Base-by-base conservation (phyloP, 1,140 invertebrate species). In the Lepidurus couesii region DNA sequence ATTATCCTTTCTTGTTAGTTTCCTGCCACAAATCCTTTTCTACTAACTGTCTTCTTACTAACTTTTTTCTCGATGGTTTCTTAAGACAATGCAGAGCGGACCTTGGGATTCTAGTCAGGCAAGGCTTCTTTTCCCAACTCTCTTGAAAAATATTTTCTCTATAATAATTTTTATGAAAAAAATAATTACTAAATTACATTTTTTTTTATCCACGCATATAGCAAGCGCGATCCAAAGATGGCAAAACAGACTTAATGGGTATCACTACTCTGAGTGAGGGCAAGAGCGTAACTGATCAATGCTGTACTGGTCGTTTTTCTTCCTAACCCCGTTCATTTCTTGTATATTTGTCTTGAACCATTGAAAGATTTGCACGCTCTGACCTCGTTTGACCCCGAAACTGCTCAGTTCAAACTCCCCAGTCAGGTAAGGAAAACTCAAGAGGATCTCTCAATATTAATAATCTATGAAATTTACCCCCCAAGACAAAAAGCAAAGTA, bases 141-240 rank as follows among this genome's bases (percentile, higher is more conserved):
- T 24, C 45, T 42, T n/a, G 9, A 21, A 74, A 45, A n/a, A 5
- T 34, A 1, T 77, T 16, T 75, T 79, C 9, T 53, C 75, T 73
- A 76, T 43, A 9, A 42, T 43, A 43, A 34, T 16, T 16, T 42
- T 75, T 75, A 47, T 73, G 1, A 13, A 26, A 79, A 76, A 75
- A 79, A 73, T 42, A 9, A 16, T 24, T n/a, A 43, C 78, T 81
- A 34, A 34, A 34, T 34, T 34, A 3, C 0, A 34, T 34, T 24
- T 24, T 24, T 3, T 34, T 34, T 34, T 34, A 34, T 34, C 79
- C 82, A 79, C 79, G 81, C 81, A 88, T 88, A 76, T 86, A 92
- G 91, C 91, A 92, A 89, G 91, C 91, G 65, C 88, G 91, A 85
- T 90, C 89, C 85, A 92, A 92, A 86, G 91, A 93, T 78, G 53